Evolutionary conservation across 2,113 vertebrate genomes (phyloP).

Genomic region (Thryonomys swinderianus): DNA sequence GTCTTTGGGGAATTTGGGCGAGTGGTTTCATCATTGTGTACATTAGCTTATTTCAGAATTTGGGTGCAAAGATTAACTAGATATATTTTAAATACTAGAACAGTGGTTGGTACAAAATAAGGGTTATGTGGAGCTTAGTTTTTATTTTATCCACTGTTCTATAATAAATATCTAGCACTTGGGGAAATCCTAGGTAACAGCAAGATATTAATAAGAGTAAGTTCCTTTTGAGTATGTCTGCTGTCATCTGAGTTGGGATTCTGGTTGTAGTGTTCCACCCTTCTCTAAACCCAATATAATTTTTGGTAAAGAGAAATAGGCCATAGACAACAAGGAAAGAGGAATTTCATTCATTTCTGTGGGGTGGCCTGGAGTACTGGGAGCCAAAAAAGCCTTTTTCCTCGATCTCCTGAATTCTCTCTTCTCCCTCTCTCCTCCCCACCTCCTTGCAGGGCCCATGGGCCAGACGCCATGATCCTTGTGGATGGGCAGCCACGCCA

Average conservation of each 20-base stretch:
- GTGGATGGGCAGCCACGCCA: slow-evolving; percentile 97
- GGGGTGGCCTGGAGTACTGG: neutral
- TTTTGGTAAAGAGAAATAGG: neutral
- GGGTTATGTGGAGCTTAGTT: neutral
- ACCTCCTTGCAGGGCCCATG: slow-evolving; percentile 92
- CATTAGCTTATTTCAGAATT: slow-evolving; percentile 17
- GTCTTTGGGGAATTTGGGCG: neutral
- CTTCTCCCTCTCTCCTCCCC: neutral
- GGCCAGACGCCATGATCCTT: slow-evolving; percentile 97
- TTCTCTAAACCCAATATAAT: neutral
- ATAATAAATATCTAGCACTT: neutral
- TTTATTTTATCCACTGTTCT: neutral
- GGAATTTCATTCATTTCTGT: neutral
- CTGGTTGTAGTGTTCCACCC: neutral
- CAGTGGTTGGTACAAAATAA: neutral
- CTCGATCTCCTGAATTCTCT: neutral
- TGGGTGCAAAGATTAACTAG: neutral
- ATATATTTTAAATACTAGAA: neutral
- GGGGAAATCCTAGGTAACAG: neutral
- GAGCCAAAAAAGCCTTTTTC: neutral
- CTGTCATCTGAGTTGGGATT: neutral
- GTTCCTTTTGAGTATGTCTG: neutral
- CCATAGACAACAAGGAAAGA: neutral
- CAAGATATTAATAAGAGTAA: neutral
- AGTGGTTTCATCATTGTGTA: neutral